Evolutionary conservation across 1,140 invertebrate genomes (phyloP).

Genomic region (Magallana gigas): DNA sequence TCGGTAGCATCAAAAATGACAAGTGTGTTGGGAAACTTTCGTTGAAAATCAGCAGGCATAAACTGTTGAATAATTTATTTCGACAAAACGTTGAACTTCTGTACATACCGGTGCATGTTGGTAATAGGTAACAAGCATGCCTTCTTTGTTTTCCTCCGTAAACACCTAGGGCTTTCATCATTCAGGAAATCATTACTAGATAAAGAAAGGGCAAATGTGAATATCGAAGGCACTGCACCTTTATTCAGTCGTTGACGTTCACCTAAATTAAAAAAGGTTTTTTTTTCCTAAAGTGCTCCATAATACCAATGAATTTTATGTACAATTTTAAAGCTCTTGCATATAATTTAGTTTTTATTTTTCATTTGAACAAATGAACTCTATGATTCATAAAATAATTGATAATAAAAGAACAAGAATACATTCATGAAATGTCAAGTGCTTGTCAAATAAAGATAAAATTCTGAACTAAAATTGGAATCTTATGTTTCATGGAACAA

Average conservation of each 20-base stretch:
- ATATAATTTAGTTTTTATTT: background rate
- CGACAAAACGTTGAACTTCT: background rate
- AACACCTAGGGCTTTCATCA: background rate
- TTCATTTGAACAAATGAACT: background rate
- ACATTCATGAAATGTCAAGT: background rate
- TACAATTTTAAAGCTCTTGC: background rate
- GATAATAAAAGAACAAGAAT: background rate
- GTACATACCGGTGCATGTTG: background rate
- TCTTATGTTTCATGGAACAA: background rate
- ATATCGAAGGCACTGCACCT: background rate
- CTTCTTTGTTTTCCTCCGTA: background rate
- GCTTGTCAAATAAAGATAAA: background rate
- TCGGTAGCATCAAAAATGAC: background rate
- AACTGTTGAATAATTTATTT: background rate
- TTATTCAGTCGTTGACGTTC: background rate
- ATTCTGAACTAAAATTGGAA: background rate
- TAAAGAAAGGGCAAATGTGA: background rate
- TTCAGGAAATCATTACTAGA: background rate
- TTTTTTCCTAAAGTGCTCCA: background rate
- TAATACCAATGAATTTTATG: background rate
- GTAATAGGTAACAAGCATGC: background rate
- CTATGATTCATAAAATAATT: background rate
- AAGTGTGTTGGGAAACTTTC: background rate
- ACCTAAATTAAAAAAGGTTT: background rate
- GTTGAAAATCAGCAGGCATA: background rate